Base-by-base conservation (phyloP, 2,113 vertebrate genomes). In the Clarias magur region DNA sequence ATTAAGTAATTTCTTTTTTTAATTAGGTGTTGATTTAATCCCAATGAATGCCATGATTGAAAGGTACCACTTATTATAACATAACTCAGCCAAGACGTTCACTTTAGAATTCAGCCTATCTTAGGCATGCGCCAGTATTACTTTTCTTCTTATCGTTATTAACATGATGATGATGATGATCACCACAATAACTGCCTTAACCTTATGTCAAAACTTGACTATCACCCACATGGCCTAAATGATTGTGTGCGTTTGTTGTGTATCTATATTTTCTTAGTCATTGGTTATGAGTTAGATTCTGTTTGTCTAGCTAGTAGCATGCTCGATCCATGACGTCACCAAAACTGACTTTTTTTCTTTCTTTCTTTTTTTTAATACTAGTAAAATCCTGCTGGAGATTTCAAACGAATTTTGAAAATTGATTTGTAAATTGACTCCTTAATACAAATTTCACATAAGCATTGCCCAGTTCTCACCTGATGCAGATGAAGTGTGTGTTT, bases 1-100 rank as follows among this genome's bases (percentile, higher is more conserved):
- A 48, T n/a, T 82, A 82, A 82, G 48, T 82, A 62, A 81, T 82
- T 21, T 17, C 48, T 80, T 67, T 48, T 48, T 54, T 19, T 9
- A 48, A 56, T 54, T 67, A 54, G 11, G 15, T 54, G 11, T 81
- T 54, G 81, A 83, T 65, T 83, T 65, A 48, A 65, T 53, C 81
- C 42, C 10, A 83, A 6, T 48, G 48, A 53, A 62, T 83, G 80
- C 81, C 81, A 83, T 54, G 62, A 27, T 83, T 54, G 38, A 83
- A 83, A 83, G 81, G 42, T 67, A 67, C 81, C 62, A 30, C 81
- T 54, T 54, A 54, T 65, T 62, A 23, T 38, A 82, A 23, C 30
- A 2, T 10, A 21, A 63, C 13, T 42, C n/a, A 4, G 10, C 27
- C 57, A 81, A 62, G 27, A 80, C 9, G 17, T 34, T 60, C 56